Conservation (phyloP, 2,113 vertebrate species). For the Abramis brama region DNA sequence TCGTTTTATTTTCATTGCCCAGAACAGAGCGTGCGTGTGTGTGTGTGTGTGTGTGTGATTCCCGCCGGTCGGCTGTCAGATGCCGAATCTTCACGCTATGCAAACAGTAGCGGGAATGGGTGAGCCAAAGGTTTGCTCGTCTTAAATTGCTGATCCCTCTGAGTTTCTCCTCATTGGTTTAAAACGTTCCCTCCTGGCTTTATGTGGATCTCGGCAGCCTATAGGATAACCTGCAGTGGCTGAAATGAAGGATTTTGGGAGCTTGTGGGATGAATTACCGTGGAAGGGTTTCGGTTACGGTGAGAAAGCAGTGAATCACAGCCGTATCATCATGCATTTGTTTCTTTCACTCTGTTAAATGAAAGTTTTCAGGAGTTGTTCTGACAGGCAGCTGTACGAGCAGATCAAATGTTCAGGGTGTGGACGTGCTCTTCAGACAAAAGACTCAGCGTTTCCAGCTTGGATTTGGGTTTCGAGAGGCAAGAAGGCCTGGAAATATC, state of each 20-base stretch:
- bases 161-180: not conserved
- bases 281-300: not conserved
- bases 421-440: not conserved
- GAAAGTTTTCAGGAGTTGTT: not conserved
- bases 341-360: not conserved
- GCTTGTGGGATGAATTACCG: too few relatives aligned
- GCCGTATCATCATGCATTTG: not conserved
- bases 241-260: too few relatives aligned
- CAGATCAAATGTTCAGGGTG: not conserved
- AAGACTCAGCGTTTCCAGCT: not conserved
- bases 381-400: not conserved
- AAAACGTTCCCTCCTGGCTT: not conserved
- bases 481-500: not conserved
- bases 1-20: not conserved
- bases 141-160: not conserved
- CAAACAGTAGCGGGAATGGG: slow-evolving; percentile 9
- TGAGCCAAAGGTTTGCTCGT: slow-evolving; percentile 3
- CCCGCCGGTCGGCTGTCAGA: slow-evolving; percentile 28
- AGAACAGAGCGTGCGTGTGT: slow-evolving; percentile 10
- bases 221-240: not conserved
- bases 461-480: not conserved
- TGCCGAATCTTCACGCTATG: slow-evolving; percentile 16
- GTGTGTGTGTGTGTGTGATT: slow-evolving; percentile 26
- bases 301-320: not conserved
- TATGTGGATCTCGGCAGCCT: not conserved